Conservation (phyloP, 2,888 invertebrate species). For the Nephrotoma appendiculata region DNA sequence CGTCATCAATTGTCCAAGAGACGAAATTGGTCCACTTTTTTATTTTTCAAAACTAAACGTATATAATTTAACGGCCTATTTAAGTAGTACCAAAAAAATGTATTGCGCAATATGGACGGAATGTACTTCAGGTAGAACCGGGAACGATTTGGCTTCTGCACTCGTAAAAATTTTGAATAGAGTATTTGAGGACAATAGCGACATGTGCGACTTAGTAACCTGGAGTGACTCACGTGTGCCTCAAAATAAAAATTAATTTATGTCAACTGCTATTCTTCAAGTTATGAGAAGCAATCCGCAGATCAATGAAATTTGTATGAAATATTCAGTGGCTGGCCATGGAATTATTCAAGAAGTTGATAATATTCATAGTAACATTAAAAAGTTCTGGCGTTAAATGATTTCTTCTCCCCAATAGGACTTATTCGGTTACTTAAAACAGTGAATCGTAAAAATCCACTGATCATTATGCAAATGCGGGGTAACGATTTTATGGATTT, state of each 20-base stretch:
- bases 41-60: background rate
- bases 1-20: no score
- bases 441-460: no score
- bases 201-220: background rate
- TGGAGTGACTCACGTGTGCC: background rate
- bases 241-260: background rate
- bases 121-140: background rate
- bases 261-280: background rate
- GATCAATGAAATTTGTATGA: background rate
- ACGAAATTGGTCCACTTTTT: no score
- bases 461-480: no score
- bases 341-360: no score
- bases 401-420: no score
- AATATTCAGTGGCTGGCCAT: no score
- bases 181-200: background rate
- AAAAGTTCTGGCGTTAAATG: no score
- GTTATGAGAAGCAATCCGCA: background rate
- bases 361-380: no score
- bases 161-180: background rate
- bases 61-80: background rate
- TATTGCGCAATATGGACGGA: background rate
- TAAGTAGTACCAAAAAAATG: background rate
- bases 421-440: no score
- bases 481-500: no score
- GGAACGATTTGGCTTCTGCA: background rate